Conservation (phyloP, 2,113 vertebrate genomes). For the Empidonax alnorum region DNA sequence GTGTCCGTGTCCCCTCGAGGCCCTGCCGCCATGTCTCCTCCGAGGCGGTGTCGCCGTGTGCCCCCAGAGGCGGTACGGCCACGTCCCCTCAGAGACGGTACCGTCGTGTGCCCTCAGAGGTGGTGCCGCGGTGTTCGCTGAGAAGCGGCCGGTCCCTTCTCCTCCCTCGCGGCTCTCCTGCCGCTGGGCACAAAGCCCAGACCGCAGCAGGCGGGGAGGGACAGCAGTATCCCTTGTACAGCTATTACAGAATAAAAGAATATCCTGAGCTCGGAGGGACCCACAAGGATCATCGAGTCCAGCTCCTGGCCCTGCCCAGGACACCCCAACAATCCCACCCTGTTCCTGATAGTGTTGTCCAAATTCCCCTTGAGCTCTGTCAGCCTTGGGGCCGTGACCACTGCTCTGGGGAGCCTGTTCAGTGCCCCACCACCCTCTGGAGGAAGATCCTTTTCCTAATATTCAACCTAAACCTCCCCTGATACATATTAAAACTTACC, state of each 20-base stretch:
- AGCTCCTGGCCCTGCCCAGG: too few relatives aligned
- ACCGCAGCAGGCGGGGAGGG: fast-evolving
- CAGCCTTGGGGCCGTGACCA: background rate
- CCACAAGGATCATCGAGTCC: background rate
- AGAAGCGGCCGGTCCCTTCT: background rate
- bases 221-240: fast-evolving
- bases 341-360: background rate
- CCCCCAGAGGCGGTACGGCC: fast-evolving
- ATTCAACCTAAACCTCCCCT: background rate
- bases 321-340: background rate
- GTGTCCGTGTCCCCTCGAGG: fast-evolving
- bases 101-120: background rate
- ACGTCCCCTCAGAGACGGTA: background rate
- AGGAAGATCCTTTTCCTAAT: background rate
- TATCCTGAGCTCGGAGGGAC: background rate
- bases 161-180: fast-evolving
- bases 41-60: fast-evolving
- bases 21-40: too few relatives aligned
- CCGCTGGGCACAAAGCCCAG: fast-evolving
- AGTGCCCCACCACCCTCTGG: background rate
- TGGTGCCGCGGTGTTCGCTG: too few relatives aligned
- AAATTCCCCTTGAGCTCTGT: background rate
- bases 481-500: background rate
- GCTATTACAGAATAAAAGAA: background rate
- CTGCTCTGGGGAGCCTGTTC: background rate